phyloP scores from a whole-genome alignment of 1,140 invertebrate species.

The Ganaspis sp. region DNA sequence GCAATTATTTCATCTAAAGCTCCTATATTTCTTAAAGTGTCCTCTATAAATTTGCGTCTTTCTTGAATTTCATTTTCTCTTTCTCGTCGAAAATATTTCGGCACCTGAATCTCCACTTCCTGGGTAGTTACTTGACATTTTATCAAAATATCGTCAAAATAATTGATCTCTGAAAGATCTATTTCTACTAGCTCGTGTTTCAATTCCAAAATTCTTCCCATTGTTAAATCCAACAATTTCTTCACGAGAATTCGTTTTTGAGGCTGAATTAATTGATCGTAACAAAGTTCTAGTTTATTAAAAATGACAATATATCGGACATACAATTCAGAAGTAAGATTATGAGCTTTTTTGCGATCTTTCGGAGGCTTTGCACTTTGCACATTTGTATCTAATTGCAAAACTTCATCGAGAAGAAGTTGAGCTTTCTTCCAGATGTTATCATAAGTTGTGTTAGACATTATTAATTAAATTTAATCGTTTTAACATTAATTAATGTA shows the following conservation, averaged over 20 bases:
- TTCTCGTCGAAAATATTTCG: conserved; percentile 83
- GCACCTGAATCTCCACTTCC: conserved; percentile 81
- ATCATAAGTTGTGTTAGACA: conserved; percentile 86
- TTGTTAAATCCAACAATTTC: conserved; percentile 85
- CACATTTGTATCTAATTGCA: conserved; percentile 80
- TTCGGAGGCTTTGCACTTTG: conserved; percentile 80
- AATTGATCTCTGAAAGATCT: conserved; percentile 90
- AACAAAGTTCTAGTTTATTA: conserved; percentile 86
- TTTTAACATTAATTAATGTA: too few species aligned
- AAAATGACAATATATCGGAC: conserved; percentile 88
- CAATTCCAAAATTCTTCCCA: conserved; percentile 87
- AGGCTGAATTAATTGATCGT: conserved; percentile 94
- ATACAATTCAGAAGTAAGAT: conserved; percentile 81
- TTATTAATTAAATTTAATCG: too few species aligned
- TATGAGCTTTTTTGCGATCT: conserved; percentile 79
- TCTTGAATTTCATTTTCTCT: conserved; percentile 79
- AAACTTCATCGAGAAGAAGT: conserved; percentile 79
- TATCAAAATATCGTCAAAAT: conserved; percentile 86
- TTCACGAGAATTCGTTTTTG: conserved; percentile 91
- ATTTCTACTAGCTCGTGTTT: conserved; percentile 92
- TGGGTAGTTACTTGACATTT: conserved; percentile 80
- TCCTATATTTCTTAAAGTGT: conserved; percentile 82
- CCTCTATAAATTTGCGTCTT: conserved; percentile 80
- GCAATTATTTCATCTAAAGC: conserved; percentile 79
- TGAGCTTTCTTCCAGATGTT: conserved; percentile 82